Conservation (phyloP, 2,888 invertebrate genomes). For the Meta bourneti region DNA sequence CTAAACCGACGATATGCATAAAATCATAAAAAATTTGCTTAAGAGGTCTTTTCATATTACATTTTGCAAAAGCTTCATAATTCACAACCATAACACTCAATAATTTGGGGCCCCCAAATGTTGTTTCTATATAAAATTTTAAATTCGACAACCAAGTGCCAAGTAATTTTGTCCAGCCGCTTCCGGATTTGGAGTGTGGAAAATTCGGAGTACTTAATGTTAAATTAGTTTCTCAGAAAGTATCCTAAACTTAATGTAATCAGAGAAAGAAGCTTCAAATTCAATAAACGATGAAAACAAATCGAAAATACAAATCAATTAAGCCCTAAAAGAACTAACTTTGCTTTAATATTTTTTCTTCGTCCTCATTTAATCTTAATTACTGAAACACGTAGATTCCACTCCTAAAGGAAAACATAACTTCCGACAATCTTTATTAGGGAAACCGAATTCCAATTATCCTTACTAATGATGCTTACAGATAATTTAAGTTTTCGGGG, state of each 20-base stretch:
- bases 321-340: not conserved
- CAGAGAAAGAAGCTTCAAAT: not conserved
- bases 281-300: not conserved
- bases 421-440: not conserved
- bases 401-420: not conserved
- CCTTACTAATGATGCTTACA: not conserved
- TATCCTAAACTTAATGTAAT: not conserved
- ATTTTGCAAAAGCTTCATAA: too few relatives aligned
- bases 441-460: not conserved
- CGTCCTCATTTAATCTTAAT: not conserved
- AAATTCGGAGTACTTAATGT: too few relatives aligned
- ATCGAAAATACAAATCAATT: not conserved
- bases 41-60: too few relatives aligned
- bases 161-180: too few relatives aligned
- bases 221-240: too few relatives aligned
- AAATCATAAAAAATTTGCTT: too few relatives aligned
- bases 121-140: too few relatives aligned
- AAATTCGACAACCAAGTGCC: too few relatives aligned
- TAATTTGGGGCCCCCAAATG: too few relatives aligned
- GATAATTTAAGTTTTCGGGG: not conserved
- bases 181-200: too few relatives aligned
- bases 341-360: not conserved
- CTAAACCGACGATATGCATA: too few relatives aligned
- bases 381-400: not conserved
- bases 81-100: too few relatives aligned